A percentile compares a stretch with the other conserved stretches of the same genome.
These are phyloP conservation scores for Lasius fuliginosus DNA, from an alignment of 2,888 invertebrate genomes.

Conservation along the genomic window DNA sequence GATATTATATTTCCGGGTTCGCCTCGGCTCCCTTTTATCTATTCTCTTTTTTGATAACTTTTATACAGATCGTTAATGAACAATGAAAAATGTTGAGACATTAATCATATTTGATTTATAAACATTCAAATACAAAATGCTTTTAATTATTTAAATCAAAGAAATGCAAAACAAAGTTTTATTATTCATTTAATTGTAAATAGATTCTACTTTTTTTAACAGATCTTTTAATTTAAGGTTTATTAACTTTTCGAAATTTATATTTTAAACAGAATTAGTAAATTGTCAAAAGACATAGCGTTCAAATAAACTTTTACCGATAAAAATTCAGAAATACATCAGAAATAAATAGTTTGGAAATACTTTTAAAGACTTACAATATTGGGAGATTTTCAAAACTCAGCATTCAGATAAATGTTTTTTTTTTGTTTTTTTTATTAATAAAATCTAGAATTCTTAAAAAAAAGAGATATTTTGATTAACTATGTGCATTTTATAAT, in stretches of 20 bases:
- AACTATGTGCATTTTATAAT: conserved; percentile 8
- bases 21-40: background rate
- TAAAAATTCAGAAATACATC: background rate
- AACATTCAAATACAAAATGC: background rate
- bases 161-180: background rate
- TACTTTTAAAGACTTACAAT: background rate
- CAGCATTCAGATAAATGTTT: background rate
- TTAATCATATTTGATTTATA: background rate
- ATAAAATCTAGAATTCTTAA: background rate
- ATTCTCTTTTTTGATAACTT: background rate
- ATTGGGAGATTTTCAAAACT: background rate
- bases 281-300: background rate
- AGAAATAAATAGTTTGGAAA: too few species aligned
- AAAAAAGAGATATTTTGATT: background rate
- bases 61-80: background rate
- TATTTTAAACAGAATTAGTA: background rate
- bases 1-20: background rate
- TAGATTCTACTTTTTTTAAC: background rate
- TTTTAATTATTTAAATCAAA: background rate
- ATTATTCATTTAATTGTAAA: background rate
- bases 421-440: background rate
- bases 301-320: background rate
- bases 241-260: background rate
- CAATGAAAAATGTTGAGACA: background rate
- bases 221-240: background rate